Conservation (phyloP, 1,140 invertebrate species). For the Lepidotrigona ventralis region DNA sequence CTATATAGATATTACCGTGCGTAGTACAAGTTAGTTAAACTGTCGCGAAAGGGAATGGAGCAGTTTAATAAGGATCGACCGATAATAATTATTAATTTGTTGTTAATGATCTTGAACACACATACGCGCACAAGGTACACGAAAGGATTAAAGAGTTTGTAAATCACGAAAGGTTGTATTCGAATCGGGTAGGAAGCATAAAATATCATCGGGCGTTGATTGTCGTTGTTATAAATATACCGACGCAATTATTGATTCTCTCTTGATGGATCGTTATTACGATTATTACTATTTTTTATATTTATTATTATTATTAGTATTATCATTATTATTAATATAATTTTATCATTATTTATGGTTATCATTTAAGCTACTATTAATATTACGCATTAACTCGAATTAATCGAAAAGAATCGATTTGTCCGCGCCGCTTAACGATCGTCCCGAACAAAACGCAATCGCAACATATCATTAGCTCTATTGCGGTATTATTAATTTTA, state of each 20-base stretch:
- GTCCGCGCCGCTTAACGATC: slow-evolving; percentile 1
- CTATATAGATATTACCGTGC: slow-evolving; percentile 21
- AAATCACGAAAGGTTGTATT: slow-evolving; percentile 67
- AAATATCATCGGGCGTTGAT: slow-evolving; percentile 31
- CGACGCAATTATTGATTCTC: slow-evolving; percentile 23
- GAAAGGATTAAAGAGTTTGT: background rate
- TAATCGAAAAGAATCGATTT: background rate
- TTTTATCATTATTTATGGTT: background rate
- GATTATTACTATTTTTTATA: slow-evolving; percentile 50
- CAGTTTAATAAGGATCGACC: slow-evolving; percentile 4
- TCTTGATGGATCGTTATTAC: background rate
- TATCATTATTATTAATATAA: slow-evolving; percentile 30
- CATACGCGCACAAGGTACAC: slow-evolving; percentile 21
- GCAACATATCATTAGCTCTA: slow-evolving; percentile 42
- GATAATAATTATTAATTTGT: slow-evolving; percentile 62
- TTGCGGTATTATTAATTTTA: slow-evolving; percentile 3
- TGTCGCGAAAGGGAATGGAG: slow-evolving; percentile 40
- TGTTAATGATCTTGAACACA: slow-evolving; percentile 58
- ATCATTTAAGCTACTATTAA: slow-evolving; percentile 13
- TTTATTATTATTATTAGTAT: slow-evolving; percentile 44
- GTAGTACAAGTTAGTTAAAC: slow-evolving; percentile 67
- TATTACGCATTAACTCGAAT: background rate
- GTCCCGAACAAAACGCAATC: background rate
- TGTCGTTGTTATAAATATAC: slow-evolving; percentile 6
- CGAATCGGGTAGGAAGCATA: slow-evolving; percentile 41